phyloP scores from a whole-genome alignment of 2,113 vertebrate species.

The Nycticorax nycticorax region DNA sequence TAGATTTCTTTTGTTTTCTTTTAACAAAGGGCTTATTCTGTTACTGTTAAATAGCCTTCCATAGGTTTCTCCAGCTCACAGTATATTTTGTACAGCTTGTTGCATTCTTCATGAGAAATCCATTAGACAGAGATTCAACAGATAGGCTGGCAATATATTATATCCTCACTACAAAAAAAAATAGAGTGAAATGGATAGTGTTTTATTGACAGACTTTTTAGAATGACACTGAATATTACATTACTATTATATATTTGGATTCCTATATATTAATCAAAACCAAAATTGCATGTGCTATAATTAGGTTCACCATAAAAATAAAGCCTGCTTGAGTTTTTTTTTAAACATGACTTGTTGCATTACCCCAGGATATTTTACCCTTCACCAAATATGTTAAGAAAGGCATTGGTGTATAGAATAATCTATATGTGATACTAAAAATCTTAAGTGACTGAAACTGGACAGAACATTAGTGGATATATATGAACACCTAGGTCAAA shows the following conservation, averaged over 20 bases:
- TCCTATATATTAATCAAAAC: background rate
- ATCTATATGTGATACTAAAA: constrained; percentile 3
- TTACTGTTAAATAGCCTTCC: background rate
- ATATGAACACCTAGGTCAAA: background rate
- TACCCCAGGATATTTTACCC: background rate
- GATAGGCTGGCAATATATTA: background rate
- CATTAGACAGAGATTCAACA: background rate
- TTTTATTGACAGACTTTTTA: background rate
- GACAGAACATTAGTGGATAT: background rate
- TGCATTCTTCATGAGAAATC: background rate
- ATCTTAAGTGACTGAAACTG: background rate
- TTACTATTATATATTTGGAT: background rate
- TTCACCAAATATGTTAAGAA: background rate
- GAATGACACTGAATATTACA: background rate
- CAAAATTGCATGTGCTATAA: background rate
- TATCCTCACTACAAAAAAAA: background rate
- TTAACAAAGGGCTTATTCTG: background rate
- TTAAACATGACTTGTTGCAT: background rate
- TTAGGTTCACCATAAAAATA: background rate
- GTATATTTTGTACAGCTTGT: background rate
- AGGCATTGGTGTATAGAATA: background rate
- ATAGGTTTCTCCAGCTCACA: background rate
- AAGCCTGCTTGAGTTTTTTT: background rate
- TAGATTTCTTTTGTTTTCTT: background rate
- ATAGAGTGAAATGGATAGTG: background rate